Evolutionary conservation across 2,797 vertebrate genomes (phyloP).

Genomic region (Eulemur rubriventer): DNA sequence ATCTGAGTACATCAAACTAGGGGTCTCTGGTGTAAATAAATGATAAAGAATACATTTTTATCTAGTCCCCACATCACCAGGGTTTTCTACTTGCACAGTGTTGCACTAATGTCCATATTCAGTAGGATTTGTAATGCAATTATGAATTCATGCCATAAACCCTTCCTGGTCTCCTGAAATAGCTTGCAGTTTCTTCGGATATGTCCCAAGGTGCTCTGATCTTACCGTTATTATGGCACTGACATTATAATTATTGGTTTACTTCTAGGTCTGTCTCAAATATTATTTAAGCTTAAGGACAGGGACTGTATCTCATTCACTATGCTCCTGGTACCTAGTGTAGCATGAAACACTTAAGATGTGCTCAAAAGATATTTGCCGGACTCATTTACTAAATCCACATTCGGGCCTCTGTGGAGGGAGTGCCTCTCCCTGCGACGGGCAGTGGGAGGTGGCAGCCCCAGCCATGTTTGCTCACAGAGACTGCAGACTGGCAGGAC

Average conservation of each 20-base stretch:
- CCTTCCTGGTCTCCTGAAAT: neutral
- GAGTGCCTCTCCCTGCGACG: neutral
- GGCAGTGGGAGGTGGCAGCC: accelerated
- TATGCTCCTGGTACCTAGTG: neutral
- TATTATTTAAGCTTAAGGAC: neutral
- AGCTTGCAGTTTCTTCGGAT: neutral
- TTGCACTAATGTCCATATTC: neutral
- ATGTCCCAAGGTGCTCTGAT: neutral
- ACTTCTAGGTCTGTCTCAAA: neutral
- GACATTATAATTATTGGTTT: neutral
- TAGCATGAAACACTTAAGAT: neutral
- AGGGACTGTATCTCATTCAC: neutral
- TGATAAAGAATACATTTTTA: slow-evolving; percentile 15
- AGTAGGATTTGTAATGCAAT: slow-evolving; percentile 42
- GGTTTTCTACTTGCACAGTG: neutral
- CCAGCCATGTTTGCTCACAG: neutral
- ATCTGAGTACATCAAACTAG: neutral
- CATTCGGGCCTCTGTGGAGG: neutral
- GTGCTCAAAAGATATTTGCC: neutral
- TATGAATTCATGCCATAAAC: slow-evolving; percentile 39
- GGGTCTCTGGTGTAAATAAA: neutral
- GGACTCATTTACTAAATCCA: neutral
- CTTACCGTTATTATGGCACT: neutral
- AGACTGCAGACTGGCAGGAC: neutral
- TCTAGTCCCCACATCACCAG: neutral